A percentile compares a stretch with the other conserved stretches of the same genome.
phyloP scores from a whole-genome alignment of 2,113 vertebrate species.

The Ciconia boyciana region DNA sequence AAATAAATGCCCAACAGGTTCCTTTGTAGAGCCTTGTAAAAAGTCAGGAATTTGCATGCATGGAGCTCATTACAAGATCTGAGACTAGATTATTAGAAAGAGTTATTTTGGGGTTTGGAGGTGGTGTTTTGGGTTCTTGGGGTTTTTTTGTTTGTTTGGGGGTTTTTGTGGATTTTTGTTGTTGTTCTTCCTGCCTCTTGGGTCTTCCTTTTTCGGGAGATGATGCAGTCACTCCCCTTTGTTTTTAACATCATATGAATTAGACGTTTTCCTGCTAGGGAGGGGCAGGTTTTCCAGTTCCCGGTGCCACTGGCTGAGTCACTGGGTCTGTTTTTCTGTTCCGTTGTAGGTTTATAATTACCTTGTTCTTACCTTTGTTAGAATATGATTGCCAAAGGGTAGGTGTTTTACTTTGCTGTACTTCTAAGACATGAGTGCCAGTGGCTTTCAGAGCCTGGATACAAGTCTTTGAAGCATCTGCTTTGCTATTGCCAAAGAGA shows the following conservation, averaged over 20 bases:
- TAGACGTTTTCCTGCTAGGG: constrained; percentile 56
- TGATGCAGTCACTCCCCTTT: constrained; percentile 46
- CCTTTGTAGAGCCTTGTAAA: background rate
- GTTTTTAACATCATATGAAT: constrained; percentile 47
- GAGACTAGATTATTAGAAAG: background rate
- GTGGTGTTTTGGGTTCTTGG: background rate
- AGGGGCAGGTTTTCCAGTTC: constrained; percentile 61
- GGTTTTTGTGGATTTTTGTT: background rate
- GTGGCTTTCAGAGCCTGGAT: background rate
- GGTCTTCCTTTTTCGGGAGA: constrained; percentile 52
- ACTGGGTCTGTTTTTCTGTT: constrained; percentile 40
- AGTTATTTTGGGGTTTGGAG: background rate
- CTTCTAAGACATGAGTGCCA: background rate
- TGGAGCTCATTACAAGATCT: background rate
- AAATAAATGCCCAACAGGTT: background rate
- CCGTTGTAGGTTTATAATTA: constrained; percentile 21
- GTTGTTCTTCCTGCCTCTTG: background rate
- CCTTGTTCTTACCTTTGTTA: constrained; percentile 1
- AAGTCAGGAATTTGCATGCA: background rate
- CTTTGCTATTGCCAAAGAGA: background rate
- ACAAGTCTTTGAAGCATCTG: background rate
- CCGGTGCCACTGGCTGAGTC: constrained; percentile 51
- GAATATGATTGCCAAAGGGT: background rate
- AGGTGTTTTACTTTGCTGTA: background rate
- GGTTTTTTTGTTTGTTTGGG: background rate